Conservation (phyloP, 2,888 invertebrate species). For the Apodemia mormo region DNA sequence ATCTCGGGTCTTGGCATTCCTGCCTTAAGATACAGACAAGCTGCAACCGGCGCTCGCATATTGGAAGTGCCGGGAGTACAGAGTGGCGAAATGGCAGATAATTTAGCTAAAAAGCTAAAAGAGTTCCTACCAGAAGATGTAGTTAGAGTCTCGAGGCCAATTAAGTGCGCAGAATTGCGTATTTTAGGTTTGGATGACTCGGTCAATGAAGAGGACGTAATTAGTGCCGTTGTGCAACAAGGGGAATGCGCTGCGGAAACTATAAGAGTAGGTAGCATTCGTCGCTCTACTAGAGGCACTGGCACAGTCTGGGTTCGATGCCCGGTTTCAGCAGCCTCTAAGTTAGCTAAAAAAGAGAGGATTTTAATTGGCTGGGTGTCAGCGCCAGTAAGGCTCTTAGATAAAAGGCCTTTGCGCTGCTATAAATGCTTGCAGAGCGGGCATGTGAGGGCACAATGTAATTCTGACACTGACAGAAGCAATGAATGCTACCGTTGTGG, state of each 20-base stretch:
- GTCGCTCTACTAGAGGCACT: neutral
- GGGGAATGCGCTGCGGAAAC: neutral
- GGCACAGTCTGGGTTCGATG: neutral
- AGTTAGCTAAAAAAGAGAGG: neutral
- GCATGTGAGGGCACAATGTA: neutral
- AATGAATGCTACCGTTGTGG: neutral
- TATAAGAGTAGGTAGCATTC: neutral
- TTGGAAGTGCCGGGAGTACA: neutral
- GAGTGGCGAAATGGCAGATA: conserved; percentile 7
- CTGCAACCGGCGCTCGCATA: conserved; percentile 13
- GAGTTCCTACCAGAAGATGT: conserved; percentile 6
- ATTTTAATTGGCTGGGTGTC: neutral
- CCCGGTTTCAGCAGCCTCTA: neutral
- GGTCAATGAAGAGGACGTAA: neutral
- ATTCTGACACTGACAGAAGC: neutral
- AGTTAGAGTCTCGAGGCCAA: neutral
- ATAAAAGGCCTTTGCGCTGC: neutral
- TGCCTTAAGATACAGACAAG: neutral
- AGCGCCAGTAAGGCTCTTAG: neutral
- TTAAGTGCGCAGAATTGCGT: conserved; percentile 3
- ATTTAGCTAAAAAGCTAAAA: neutral
- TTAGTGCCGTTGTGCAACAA: neutral
- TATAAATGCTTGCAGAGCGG: neutral
- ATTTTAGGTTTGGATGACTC: conserved; percentile 3
- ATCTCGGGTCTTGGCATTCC: conserved; percentile 4